Percentiles rank a stretch among this genome's conserved stretches.
Evolutionary conservation across 2,113 vertebrate species (phyloP).

Genomic region (Isurus oxyrinchus): DNA sequence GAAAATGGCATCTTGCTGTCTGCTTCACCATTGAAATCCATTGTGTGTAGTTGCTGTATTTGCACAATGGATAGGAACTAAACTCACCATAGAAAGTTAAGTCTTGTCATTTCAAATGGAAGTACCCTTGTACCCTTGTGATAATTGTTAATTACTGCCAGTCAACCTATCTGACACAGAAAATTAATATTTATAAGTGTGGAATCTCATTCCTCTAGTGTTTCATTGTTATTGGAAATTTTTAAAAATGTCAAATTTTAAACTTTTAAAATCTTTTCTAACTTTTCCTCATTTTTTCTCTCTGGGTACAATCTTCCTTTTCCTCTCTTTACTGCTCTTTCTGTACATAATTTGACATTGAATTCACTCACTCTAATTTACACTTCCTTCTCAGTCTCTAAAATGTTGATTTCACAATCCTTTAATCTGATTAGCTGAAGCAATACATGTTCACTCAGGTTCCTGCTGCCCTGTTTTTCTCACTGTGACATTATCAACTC

Average conservation of each 20-base stretch:
- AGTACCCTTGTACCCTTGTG: not conserved
- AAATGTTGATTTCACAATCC: too few species aligned
- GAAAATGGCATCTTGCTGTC: too few species aligned
- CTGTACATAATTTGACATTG: not conserved
- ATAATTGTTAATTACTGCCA: too few species aligned
- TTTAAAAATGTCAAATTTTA: not conserved
- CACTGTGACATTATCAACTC: not conserved
- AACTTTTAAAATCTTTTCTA: not conserved
- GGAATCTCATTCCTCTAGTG: too few species aligned
- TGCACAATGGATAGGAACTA: not conserved
- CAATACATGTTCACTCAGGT: not conserved
- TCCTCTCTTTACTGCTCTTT: not conserved
- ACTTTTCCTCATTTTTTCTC: not conserved
- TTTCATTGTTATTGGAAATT: not conserved
- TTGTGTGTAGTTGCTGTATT: too few species aligned
- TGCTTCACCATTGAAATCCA: too few species aligned
- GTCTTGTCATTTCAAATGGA: not conserved
- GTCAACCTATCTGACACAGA: not conserved
- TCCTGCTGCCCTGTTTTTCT: not conserved
- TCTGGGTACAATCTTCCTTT: not conserved
- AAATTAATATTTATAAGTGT: not conserved
- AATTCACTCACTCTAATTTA: not conserved
- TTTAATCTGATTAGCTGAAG: too few species aligned
- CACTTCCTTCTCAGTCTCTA: too few species aligned
- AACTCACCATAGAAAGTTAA: not conserved